A percentile compares a stretch with the other conserved stretches of the same genome.
phyloP scores from a whole-genome alignment of 2,888 invertebrate species.

The Allacma fusca region DNA sequence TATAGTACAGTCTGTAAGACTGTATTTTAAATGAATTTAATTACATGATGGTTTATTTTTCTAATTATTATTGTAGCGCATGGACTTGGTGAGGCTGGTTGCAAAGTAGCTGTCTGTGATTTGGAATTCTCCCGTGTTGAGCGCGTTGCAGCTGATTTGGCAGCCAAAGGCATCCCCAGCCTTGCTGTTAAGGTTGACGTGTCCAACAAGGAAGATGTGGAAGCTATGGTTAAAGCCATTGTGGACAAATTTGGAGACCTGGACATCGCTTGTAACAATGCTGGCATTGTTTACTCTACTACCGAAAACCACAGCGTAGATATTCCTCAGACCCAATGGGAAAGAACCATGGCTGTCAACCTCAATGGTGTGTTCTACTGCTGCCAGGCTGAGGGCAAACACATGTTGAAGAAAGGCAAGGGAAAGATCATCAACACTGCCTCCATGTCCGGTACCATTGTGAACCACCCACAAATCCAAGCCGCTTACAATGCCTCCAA shows the following conservation, averaged over 20 bases:
- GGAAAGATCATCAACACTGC: conserved; percentile 61
- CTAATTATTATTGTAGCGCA: conserved; percentile 49
- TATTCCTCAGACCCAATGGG: conserved; percentile 58
- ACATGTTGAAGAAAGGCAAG: conserved; percentile 60
- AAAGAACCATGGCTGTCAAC: conserved; percentile 58
- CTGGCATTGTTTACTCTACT: conserved; percentile 57
- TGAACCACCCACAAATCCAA: conserved; percentile 59
- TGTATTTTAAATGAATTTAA: neutral
- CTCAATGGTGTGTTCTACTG: conserved; percentile 60
- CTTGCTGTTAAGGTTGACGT: conserved; percentile 60
- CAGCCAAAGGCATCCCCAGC: conserved; percentile 53
- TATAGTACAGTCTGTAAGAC: too few relatives aligned
- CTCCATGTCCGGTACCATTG: conserved; percentile 58
- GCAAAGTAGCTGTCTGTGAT: conserved; percentile 59
- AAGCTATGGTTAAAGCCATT: conserved; percentile 57
- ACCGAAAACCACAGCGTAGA: conserved; percentile 49
- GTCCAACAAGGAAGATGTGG: conserved; percentile 57
- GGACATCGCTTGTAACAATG: conserved; percentile 60
- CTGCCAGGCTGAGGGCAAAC: conserved; percentile 60
- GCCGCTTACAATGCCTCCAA: conserved; percentile 57
- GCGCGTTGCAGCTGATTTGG: conserved; percentile 55
- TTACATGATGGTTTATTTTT: too few relatives aligned
- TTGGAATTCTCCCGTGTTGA: conserved; percentile 56
- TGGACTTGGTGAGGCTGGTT: conserved; percentile 60
- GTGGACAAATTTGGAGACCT: conserved; percentile 56